Percentiles rank a stretch among this genome's conserved stretches.
These are phyloP conservation scores for Sebastolobus alascanus DNA, from an alignment of 2,797 vertebrate species.

Conservation along the genomic window DNA sequence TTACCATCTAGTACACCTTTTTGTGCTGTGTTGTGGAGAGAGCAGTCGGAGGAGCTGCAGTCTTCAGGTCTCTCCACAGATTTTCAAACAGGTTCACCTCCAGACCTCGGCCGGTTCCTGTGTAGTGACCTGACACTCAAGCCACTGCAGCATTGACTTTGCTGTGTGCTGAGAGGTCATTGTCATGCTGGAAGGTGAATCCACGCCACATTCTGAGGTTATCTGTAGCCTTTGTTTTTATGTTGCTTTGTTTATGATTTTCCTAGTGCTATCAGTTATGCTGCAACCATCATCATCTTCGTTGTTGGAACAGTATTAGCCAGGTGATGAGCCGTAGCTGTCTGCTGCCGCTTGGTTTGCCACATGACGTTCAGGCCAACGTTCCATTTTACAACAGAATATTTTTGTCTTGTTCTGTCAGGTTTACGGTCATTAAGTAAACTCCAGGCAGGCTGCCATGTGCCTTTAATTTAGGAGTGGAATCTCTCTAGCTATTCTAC, in stretches of 20 bases:
- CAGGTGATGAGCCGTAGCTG: background rate
- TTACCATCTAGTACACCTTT: background rate
- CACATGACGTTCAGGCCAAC: background rate
- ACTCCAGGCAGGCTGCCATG: constrained; percentile 34
- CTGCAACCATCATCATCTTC: background rate
- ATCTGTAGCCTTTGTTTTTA: background rate
- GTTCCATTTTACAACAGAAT: constrained; percentile 3
- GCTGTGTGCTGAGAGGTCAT: constrained; percentile 11
- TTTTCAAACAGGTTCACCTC: background rate
- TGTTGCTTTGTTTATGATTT: background rate
- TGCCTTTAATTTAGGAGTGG: constrained; percentile 30
- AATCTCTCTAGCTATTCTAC: constrained; percentile 11
- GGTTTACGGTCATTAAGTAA: constrained; percentile 40
- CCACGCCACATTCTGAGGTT: background rate
- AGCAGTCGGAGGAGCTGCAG: no score
- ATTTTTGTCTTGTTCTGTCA: constrained; percentile 18
- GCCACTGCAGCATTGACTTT: background rate
- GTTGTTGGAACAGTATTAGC: background rate
- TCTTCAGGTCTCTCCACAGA: background rate
- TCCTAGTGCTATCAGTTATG: background rate
- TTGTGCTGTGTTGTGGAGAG: background rate
- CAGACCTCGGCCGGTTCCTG: background rate
- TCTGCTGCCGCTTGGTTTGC: background rate
- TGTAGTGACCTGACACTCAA: background rate
- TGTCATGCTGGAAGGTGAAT: constrained; percentile 11